A percentile compares a stretch with the other conserved stretches of the same genome.
These are phyloP conservation scores for Xestia sexstrigata DNA, from an alignment of 2,888 invertebrate genomes.

Conservation along the genomic window DNA sequence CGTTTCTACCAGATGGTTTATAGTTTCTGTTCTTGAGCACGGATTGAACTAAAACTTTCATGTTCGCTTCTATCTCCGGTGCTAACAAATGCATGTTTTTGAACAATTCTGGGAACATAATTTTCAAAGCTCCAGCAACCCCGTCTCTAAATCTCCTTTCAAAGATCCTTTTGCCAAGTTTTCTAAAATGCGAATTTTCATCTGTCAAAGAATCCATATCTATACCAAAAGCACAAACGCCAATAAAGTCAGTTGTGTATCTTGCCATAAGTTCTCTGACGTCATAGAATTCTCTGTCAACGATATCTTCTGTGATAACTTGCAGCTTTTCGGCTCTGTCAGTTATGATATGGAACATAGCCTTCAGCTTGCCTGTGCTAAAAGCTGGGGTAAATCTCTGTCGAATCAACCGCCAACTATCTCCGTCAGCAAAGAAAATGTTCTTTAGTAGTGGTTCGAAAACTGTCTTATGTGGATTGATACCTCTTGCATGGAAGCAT, in stretches of 20 bases:
- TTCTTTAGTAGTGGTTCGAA: constrained; percentile 83
- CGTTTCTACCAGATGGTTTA: constrained; percentile 82
- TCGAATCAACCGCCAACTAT: constrained; percentile 83
- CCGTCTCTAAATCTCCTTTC: constrained; percentile 78
- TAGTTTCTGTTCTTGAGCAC: constrained; percentile 80
- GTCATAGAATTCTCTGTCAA: constrained; percentile 78
- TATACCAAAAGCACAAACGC: constrained; percentile 85
- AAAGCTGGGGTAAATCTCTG: constrained; percentile 85
- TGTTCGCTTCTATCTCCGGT: constrained; percentile 78
- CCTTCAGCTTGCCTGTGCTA: constrained; percentile 84
- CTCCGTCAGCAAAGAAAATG: constrained; percentile 85
- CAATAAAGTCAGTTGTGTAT: constrained; percentile 86
- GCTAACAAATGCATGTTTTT: constrained; percentile 79
- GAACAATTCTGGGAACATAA: constrained; percentile 81
- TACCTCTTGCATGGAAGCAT: constrained; percentile 81
- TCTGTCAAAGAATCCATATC: constrained; percentile 81
- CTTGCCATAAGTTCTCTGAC: constrained; percentile 85
- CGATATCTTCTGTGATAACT: constrained; percentile 76
- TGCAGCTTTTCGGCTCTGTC: constrained; percentile 83
- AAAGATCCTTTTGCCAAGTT: constrained; percentile 83
- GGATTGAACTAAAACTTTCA: constrained; percentile 76
- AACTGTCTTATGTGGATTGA: constrained; percentile 79
- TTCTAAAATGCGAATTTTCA: constrained; percentile 83
- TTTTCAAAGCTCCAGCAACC: constrained; percentile 75
- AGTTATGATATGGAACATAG: constrained; percentile 85